Base-by-base conservation (phyloP, 1,140 invertebrate species). In the Panulirus ornatus region DNA sequence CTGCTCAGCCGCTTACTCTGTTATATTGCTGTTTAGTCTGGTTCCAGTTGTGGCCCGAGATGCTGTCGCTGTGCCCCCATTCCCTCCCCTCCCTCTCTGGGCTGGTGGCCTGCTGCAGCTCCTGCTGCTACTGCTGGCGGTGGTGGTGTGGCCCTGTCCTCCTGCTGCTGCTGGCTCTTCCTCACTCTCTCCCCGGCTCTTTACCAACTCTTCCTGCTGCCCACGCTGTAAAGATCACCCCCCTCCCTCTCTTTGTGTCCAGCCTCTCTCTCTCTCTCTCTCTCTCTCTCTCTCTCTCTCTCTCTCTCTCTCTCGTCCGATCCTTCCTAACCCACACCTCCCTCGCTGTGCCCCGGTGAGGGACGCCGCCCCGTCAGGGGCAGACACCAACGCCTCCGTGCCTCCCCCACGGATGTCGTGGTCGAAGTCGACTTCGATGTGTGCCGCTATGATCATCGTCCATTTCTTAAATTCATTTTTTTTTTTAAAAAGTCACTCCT, bases 261-360 rank as follows among this genome's bases (percentile, higher is more conserved):
- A 16, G 1, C 58, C 58, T 63, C 81, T 76, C n/a, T 34, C 34
- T 27, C 76, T 40, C 40, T 79, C 76, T 79, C 76, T 51, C 42
- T 22, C 42, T 79, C 76, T 51, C n/a, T 27, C 42, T 79, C 76
- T 27, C 42, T 51, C 76, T 79, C 76, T 27, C 42, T 51, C 76
- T 79, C 42, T 51, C 42, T 47, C 44, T 11, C 14, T 47, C 44
- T 11, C 44, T 47, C 44, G 5, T 47, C 44, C n/a, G n/a, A n/a
- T 47, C 44, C 44, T 47, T 47, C 44, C 44, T 47, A 6, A 5
- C 66, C 11, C 42, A 3, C 47, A 14, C 14, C n/a, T 22, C 22
- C 42, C 27, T 51, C 44, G 2, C 44, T 30, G 16, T 51, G 42
- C 42, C 44, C 22, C 22, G 5, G n/a, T n/a, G n/a, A n/a, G n/a